Evolutionary conservation across 2,888 invertebrate species (phyloP).

Genomic region (Apantesis nais): DNA sequence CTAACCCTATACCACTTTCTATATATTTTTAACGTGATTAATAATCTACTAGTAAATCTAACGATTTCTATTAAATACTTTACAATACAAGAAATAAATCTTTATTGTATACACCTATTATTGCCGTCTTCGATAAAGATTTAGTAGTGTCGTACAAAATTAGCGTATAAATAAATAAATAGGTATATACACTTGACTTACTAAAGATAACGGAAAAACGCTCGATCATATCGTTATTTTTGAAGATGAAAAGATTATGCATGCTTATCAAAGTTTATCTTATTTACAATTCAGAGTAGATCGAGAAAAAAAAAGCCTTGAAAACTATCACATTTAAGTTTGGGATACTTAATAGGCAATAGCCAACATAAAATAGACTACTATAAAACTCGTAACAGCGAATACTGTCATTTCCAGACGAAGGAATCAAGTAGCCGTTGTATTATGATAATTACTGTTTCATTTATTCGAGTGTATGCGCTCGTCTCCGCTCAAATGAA

Average conservation of each 20-base stretch:
- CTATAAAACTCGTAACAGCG: slow-evolving; percentile 59
- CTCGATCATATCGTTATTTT: slow-evolving; percentile 67
- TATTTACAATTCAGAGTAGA: slow-evolving; percentile 80
- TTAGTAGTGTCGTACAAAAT: slow-evolving; percentile 53
- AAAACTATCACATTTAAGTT: slow-evolving; percentile 79
- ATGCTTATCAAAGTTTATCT: slow-evolving; percentile 72
- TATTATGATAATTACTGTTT: slow-evolving; percentile 78
- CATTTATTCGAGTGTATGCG: slow-evolving; percentile 75
- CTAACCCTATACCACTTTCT: slow-evolving; percentile 73
- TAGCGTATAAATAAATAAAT: slow-evolving; percentile 66
- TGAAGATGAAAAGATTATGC: slow-evolving; percentile 67
- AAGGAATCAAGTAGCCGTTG: slow-evolving; percentile 70
- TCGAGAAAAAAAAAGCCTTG: slow-evolving; percentile 74
- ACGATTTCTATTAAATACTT: slow-evolving; percentile 69
- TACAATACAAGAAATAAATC: slow-evolving; percentile 66
- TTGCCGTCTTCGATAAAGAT: slow-evolving; percentile 76
- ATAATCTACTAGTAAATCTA: slow-evolving; percentile 62
- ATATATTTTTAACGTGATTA: slow-evolving; percentile 64
- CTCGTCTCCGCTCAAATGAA: slow-evolving; percentile 81
- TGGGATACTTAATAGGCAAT: slow-evolving; percentile 76
- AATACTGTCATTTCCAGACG: slow-evolving; percentile 68
- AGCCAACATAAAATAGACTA: slow-evolving; percentile 76
- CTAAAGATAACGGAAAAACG: slow-evolving; percentile 58
- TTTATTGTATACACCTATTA: slow-evolving; percentile 80
- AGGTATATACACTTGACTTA: slow-evolving; percentile 60